phyloP scores from a whole-genome alignment of 2,113 vertebrate genomes.

The Melanocharis versteri region DNA sequence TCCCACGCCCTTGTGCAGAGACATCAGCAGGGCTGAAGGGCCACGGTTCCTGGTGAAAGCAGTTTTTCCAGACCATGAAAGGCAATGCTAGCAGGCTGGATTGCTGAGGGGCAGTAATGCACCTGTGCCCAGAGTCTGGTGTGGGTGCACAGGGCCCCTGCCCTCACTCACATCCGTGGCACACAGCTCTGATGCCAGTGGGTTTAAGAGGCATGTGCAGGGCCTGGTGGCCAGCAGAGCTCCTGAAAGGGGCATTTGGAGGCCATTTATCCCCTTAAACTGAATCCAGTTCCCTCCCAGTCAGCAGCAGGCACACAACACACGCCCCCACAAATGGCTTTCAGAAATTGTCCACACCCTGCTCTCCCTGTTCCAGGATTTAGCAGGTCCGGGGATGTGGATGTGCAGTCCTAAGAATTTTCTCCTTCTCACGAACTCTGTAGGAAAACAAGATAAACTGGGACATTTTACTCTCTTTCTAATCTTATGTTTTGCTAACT shows the following conservation, averaged over 20 bases:
- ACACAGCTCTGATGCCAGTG: not conserved
- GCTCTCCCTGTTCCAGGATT: not conserved
- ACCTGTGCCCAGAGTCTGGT: not conserved
- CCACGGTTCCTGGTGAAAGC: constrained; percentile 15
- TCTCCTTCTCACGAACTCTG: too few species aligned
- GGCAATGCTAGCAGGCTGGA: not conserved
- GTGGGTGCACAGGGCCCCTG: not conserved
- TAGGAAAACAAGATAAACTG: too few species aligned
- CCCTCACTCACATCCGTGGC: rapidly evolving
- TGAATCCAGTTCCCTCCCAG: not conserved
- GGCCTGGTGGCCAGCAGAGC: not conserved
- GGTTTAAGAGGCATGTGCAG: not conserved
- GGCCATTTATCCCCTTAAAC: not conserved
- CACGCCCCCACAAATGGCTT: not conserved
- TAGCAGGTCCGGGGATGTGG: not conserved
- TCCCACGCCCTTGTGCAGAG: constrained; percentile 11
- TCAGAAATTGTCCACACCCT: not conserved
- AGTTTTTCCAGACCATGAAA: not conserved
- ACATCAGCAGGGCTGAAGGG: constrained; percentile 37
- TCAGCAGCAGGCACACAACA: not conserved
- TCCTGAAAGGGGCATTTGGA: not conserved
- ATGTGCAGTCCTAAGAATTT: too few species aligned
- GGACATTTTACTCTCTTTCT: too few species aligned
- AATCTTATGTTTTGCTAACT: too few species aligned
- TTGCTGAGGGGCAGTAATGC: rapidly evolving